Percentiles rank a stretch among this genome's conserved stretches.
Evolutionary conservation across 2,888 invertebrate species (phyloP).

Genomic region (Microctonus hyperodae): DNA sequence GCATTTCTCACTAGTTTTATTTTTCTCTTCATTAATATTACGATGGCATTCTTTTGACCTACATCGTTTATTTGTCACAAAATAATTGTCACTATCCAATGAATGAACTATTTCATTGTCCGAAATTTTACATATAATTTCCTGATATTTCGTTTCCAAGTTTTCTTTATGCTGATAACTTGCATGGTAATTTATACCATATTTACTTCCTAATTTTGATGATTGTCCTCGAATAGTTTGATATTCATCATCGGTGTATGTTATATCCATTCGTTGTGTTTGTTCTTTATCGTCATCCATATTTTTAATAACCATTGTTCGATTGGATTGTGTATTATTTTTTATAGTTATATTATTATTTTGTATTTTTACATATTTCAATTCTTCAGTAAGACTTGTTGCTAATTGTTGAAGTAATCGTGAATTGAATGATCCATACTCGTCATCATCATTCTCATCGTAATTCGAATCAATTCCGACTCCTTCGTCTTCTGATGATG

Average conservation of each 20-base stretch:
- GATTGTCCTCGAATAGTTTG: constrained; percentile 10
- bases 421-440: constrained; percentile 39
- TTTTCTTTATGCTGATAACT: background rate
- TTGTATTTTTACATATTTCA: constrained; percentile 48
- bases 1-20: background rate
- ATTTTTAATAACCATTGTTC: background rate
- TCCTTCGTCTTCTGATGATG: constrained; percentile 57
- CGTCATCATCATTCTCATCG: constrained; percentile 32
- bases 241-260: constrained; percentile 1
- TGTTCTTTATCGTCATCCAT: background rate
- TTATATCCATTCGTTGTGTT: background rate
- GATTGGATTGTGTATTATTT: background rate
- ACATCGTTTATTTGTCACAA: constrained; percentile 9
- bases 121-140: background rate
- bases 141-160: background rate
- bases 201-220: constrained; percentile 25
- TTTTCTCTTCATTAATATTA: background rate
- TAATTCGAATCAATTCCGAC: constrained; percentile 54
- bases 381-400: constrained; percentile 51
- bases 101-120: background rate
- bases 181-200: background rate
- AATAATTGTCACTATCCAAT: background rate
- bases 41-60: background rate
- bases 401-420: constrained; percentile 53
- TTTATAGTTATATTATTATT: constrained; percentile 21